phyloP scores from a whole-genome alignment of 2,113 vertebrate species.

The mouse (Mus musculus) region DNA sequence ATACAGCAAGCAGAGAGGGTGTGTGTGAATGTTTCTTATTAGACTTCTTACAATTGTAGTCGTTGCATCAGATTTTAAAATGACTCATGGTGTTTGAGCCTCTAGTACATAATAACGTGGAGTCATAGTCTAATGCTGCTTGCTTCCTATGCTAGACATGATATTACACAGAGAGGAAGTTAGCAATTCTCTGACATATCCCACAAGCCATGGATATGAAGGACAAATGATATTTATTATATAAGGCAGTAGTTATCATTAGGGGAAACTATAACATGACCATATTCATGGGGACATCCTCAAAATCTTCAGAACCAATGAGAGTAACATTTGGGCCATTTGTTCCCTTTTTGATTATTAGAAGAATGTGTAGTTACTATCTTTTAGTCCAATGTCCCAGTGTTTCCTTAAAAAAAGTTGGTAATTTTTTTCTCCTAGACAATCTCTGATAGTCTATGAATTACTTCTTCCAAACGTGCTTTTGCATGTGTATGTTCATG shows the following conservation, averaged over 20 bases:
- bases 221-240: neutral
- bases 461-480: neutral
- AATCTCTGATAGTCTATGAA: conserved; percentile 27
- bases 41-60: neutral
- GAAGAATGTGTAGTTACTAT: neutral
- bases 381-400: neutral
- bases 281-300: neutral
- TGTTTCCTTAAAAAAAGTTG: neutral
- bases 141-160: neutral
- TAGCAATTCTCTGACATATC: neutral
- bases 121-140: neutral
- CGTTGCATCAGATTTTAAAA: neutral
- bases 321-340: neutral
- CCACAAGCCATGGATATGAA: neutral
- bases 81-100: neutral
- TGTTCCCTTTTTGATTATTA: neutral
- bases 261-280: neutral
- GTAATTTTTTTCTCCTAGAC: neutral
- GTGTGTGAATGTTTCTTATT: neutral
- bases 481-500: neutral
- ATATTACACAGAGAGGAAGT: neutral
- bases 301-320: conserved; percentile 32
- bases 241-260: neutral
- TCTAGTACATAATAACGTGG: neutral
- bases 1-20: neutral